phyloP scores from a whole-genome alignment of 1,140 invertebrate genomes.

The Zaprionus ghesquierei region DNA sequence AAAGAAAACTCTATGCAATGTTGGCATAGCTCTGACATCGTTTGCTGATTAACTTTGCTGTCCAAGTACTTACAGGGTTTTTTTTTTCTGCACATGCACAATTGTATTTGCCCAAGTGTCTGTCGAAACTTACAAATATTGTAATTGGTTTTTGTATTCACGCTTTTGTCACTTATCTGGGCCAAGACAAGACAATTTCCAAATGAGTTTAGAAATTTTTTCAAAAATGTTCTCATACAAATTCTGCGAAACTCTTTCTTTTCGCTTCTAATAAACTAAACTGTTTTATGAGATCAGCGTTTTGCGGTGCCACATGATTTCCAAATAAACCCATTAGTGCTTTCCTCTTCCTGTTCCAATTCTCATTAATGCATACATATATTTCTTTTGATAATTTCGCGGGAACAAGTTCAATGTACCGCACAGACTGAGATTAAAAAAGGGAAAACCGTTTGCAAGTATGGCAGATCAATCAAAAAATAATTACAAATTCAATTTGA shows the following conservation, averaged over 20 bases:
- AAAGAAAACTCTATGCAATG: not conserved
- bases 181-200: not conserved
- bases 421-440: not conserved
- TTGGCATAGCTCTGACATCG: not conserved
- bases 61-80: not conserved
- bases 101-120: constrained; percentile 2
- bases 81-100: not conserved
- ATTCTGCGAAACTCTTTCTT: not conserved
- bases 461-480: not conserved
- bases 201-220: not conserved
- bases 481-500: not conserved
- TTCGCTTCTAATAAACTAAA: not conserved
- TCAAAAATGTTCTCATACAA: not conserved
- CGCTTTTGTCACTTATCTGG: not conserved
- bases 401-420: constrained; percentile 2
- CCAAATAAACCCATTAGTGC: constrained; percentile 8
- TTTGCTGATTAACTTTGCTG: constrained; percentile 4
- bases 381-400: not conserved
- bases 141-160: constrained; percentile 10
- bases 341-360: not conserved
- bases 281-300: constrained; percentile 2
- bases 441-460: not conserved
- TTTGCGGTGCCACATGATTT: constrained; percentile 1
- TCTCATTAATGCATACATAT: not conserved
- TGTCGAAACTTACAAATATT: constrained; percentile 1